A percentile compares a stretch with the other conserved stretches of the same genome.
These are phyloP conservation scores for Indicator maculatus DNA, from an alignment of 2,113 vertebrate species.

Conservation along the genomic window DNA sequence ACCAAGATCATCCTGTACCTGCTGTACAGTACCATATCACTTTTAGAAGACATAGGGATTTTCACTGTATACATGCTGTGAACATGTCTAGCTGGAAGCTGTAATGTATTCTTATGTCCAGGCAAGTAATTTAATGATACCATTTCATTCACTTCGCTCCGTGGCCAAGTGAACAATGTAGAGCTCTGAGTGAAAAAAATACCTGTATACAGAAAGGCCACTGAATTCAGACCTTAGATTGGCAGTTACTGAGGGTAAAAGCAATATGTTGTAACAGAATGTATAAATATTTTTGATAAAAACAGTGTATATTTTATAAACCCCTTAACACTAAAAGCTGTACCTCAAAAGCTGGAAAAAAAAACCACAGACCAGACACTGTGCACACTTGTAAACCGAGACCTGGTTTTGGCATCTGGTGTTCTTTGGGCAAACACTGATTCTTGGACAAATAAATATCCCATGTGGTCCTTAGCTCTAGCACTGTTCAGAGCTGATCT, in stretches of 20 bases:
- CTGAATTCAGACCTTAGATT: constrained; percentile 75
- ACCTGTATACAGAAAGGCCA: constrained; percentile 56
- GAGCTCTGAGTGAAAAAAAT: background rate
- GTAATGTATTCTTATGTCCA: constrained; percentile 74
- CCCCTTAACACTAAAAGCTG: constrained; percentile 82
- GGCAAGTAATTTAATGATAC: constrained; percentile 75
- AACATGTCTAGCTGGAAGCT: constrained; percentile 80
- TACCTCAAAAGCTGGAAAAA: constrained; percentile 81
- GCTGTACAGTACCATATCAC: constrained; percentile 76
- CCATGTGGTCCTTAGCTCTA: background rate
- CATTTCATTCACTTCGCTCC: constrained; percentile 66
- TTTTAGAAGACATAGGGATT: constrained; percentile 48
- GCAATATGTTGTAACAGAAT: constrained; percentile 83
- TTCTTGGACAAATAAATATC: constrained; percentile 44
- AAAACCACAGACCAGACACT: constrained; percentile 67
- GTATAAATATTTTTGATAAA: constrained; percentile 86
- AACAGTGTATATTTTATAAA: constrained; percentile 82
- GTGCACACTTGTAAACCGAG: constrained; percentile 38
- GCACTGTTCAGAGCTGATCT: background rate
- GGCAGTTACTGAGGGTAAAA: constrained; percentile 77
- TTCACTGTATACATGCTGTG: constrained; percentile 77
- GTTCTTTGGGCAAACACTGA: constrained; percentile 20
- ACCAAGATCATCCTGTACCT: constrained; percentile 59
- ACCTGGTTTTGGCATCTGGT: constrained; percentile 44
- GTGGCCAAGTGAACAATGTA: constrained; percentile 64